Percentiles rank a stretch among this genome's conserved stretches.
phyloP scores from a whole-genome alignment of 2,113 vertebrate genomes.

The Gallinago jamesoni region DNA sequence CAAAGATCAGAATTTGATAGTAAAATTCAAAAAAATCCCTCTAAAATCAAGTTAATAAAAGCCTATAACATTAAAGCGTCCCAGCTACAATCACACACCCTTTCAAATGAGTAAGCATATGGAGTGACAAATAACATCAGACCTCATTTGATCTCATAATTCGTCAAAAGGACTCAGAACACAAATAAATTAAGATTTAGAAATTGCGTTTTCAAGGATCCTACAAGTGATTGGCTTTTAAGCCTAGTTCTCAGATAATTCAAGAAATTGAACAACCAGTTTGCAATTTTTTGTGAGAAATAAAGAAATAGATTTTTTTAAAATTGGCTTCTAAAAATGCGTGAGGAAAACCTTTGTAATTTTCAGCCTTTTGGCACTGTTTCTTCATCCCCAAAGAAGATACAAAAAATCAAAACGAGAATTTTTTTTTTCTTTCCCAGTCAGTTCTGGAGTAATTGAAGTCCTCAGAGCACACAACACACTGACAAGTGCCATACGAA shows the following conservation, averaged over 20 bases:
- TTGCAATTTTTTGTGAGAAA: background rate
- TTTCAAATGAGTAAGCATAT: background rate
- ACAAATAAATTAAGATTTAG: background rate
- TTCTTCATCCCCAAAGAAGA: background rate
- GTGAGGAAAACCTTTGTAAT: background rate
- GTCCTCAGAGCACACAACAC: background rate
- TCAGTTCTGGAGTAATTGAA: background rate
- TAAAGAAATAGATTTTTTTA: background rate
- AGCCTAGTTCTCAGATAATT: background rate
- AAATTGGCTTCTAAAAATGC: background rate
- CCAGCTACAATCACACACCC: background rate
- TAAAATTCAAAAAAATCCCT: background rate
- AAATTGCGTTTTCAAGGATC: background rate
- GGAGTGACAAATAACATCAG: background rate
- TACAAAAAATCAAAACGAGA: background rate
- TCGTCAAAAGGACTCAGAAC: background rate
- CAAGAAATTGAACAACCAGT: background rate
- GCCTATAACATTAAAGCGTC: background rate
- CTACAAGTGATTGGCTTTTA: background rate
- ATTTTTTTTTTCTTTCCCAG: background rate
- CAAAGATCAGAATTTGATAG: background rate
- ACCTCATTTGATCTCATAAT: background rate
- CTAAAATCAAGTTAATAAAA: background rate
- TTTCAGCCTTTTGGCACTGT: background rate
- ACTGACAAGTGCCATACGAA: background rate